Conservation (phyloP, 2,888 invertebrate species). For the Zeuzera pyrina region DNA sequence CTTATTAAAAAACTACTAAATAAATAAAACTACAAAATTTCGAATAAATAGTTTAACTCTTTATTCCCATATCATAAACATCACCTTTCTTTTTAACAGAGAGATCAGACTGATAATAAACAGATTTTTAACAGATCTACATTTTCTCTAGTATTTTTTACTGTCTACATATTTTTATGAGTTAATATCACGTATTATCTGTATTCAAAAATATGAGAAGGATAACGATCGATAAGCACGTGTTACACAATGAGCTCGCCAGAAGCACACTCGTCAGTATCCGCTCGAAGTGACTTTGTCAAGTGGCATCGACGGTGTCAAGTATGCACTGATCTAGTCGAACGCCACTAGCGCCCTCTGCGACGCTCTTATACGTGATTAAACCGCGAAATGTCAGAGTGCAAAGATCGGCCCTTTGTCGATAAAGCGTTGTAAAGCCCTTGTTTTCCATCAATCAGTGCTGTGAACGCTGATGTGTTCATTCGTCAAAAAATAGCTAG, state of each 20-base stretch:
- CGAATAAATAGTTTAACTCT: no score
- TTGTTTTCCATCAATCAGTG: slow-evolving; percentile 45
- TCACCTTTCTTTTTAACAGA: no score
- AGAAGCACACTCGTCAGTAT: slow-evolving; percentile 23
- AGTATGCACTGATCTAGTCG: slow-evolving; percentile 45
- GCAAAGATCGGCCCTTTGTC: slow-evolving; percentile 64
- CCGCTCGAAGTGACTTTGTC: slow-evolving; percentile 45
- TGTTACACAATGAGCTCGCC: slow-evolving; percentile 26
- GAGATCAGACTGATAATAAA: no score
- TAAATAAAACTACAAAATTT: no score
- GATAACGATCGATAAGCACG: slow-evolving; percentile 32
- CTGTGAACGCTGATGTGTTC: slow-evolving; percentile 43
- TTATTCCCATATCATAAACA: no score
- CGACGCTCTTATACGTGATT: slow-evolving; percentile 61
- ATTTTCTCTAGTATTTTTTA: no score
- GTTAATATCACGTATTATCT: no score
- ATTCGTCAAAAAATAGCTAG: slow-evolving; percentile 56
- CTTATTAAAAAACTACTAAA: no score
- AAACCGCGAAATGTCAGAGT: slow-evolving; percentile 71
- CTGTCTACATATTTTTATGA: no score
- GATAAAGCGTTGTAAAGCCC: slow-evolving; percentile 14
- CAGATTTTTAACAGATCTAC: no score
- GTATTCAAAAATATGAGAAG: no score
- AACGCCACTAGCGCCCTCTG: slow-evolving; percentile 42
- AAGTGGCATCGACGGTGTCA: slow-evolving; percentile 58